Conservation (phyloP, 2,113 vertebrate genomes). For the Turdus rufiventris region DNA sequence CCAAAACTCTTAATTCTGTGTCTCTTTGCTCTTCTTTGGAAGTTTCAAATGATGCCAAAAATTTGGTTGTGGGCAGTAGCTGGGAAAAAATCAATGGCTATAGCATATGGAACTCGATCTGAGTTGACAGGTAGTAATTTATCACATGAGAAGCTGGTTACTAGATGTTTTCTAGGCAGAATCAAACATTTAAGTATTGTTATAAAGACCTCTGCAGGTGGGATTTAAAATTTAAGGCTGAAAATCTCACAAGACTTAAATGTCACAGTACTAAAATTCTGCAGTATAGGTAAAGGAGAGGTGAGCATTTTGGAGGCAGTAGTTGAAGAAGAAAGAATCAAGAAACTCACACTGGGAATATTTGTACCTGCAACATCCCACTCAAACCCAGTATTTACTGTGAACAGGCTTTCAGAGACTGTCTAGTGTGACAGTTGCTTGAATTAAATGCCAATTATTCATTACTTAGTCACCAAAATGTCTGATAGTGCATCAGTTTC, state of each 20-base stretch:
- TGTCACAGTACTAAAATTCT: background rate
- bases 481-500: conserved; percentile 40
- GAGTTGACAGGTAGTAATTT: background rate
- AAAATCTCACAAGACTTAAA: background rate
- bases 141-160: background rate
- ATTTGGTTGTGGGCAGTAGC: background rate
- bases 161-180: background rate
- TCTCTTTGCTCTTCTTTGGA: background rate
- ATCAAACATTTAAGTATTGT: background rate
- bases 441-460: conserved; percentile 46
- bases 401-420: conserved; percentile 35
- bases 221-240: background rate
- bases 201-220: background rate
- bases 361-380: conserved; percentile 12
- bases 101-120: background rate
- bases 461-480: conserved; percentile 11
- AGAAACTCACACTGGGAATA: conserved; percentile 34
- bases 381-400: conserved; percentile 27
- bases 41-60: background rate
- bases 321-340: background rate
- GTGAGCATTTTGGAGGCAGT: background rate
- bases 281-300: background rate
- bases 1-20: background rate
- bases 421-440: conserved; percentile 5
- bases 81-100: background rate